A percentile compares a stretch with the other conserved stretches of the same genome.
Conservation (phyloP, 2,113 vertebrate genomes). For the Cichladusa arquata region DNA sequence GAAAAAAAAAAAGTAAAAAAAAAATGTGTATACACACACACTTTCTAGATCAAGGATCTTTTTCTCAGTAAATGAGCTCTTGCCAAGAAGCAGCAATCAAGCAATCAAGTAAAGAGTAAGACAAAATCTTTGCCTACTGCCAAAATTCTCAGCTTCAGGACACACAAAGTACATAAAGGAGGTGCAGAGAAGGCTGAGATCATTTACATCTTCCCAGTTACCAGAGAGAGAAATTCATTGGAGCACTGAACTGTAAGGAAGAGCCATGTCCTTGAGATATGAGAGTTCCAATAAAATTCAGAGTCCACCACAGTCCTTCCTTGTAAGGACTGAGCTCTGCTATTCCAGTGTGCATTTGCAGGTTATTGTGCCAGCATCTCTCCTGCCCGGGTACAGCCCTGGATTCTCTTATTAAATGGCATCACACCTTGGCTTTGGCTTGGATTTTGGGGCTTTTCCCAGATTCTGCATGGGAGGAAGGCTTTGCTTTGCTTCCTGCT, state of each 20-base stretch:
- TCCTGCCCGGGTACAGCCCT: neutral
- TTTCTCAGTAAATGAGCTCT: neutral
- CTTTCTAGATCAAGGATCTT: neutral
- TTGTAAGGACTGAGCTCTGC: neutral
- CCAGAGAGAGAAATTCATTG: neutral
- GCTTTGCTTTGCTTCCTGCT: neutral
- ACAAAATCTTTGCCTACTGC: neutral
- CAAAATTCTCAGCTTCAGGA: neutral
- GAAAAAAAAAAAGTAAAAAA: neutral
- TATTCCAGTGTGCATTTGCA: rapidly evolving
- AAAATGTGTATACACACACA: neutral
- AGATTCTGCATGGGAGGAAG: neutral
- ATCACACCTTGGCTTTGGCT: neutral
- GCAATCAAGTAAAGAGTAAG: neutral
- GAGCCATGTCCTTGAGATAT: neutral
- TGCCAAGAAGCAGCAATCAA: neutral
- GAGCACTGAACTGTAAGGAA: neutral
- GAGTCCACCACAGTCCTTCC: neutral
- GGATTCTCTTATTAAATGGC: neutral
- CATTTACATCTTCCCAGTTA: neutral
- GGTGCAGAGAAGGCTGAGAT: neutral
- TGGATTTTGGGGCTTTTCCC: neutral
- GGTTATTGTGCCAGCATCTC: neutral
- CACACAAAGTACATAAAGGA: neutral
- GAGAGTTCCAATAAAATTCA: neutral